Conservation (phyloP, 1,140 invertebrate genomes). For the Eulimnadia texana region DNA sequence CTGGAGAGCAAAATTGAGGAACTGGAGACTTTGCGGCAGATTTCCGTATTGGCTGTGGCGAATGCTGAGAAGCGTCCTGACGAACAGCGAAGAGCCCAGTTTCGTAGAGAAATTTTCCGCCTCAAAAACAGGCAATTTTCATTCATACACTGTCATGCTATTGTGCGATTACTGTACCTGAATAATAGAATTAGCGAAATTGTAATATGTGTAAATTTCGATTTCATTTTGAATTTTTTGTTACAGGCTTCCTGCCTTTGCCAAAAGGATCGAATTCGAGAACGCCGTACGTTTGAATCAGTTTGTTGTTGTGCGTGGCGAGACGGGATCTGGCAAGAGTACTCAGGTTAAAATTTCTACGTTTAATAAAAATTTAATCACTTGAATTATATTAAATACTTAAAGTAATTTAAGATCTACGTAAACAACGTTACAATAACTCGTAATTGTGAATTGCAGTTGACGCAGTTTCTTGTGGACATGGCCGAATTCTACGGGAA, state of each 20-base stretch:
- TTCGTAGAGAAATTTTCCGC: neutral
- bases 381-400: too few relatives aligned
- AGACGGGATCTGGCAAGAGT: constrained; percentile 32
- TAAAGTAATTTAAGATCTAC: too few relatives aligned
- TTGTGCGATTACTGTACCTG: too few relatives aligned
- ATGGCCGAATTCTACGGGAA: constrained; percentile 45
- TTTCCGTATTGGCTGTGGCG: neutral
- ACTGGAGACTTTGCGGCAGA: neutral
- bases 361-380: neutral
- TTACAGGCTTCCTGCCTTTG: constrained; percentile 1
- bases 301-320: constrained; percentile 28
- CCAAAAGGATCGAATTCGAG: constrained; percentile 1
- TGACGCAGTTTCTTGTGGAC: constrained; percentile 81
- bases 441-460: too few relatives aligned
- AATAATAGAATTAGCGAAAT: too few relatives aligned
- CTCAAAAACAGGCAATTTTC: neutral
- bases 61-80: neutral
- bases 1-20: neutral
- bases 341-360: constrained; percentile 25
- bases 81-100: neutral
- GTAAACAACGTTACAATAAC: too few relatives aligned
- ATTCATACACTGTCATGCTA: neutral
- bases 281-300: constrained; percentile 17
- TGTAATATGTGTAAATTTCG: too few relatives aligned
- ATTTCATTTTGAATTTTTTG: too few relatives aligned